phyloP scores from a whole-genome alignment of 2,797 vertebrate species.

The Chelon labrosus region DNA sequence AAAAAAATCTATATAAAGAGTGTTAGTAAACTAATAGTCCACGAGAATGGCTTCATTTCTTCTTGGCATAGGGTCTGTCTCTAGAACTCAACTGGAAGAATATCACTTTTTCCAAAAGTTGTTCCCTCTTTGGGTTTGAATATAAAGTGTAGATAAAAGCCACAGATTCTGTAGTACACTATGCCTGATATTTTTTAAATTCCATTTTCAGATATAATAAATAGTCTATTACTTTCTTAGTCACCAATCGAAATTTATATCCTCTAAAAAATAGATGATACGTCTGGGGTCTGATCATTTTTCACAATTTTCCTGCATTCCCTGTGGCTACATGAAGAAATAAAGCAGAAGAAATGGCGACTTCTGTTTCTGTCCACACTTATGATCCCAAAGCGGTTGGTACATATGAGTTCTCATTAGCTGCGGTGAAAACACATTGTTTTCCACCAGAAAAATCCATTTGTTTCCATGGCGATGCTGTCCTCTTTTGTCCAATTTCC shows the following conservation, averaged over 20 bases:
- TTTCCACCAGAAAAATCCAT: slow-evolving; percentile 69
- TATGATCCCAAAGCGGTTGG: slow-evolving; percentile 50
- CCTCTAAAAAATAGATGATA: slow-evolving; percentile 24
- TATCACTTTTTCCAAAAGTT: background rate
- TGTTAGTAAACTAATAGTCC: slow-evolving; percentile 7
- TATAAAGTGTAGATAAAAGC: too few species aligned
- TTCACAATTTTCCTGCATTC: slow-evolving; percentile 21
- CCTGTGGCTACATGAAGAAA: slow-evolving; percentile 31
- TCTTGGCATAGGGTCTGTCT: background rate
- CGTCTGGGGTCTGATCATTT: slow-evolving; percentile 17
- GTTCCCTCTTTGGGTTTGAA: too few species aligned
- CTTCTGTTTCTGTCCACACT: slow-evolving; percentile 36
- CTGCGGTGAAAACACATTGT: slow-evolving; percentile 64
- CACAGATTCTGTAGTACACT: background rate
- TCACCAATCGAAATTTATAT: background rate
- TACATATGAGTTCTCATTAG: slow-evolving; percentile 73
- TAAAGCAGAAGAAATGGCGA: slow-evolving; percentile 40
- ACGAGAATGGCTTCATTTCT: background rate
- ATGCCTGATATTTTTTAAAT: background rate
- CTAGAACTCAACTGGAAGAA: background rate
- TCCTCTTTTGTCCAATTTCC: slow-evolving; percentile 68
- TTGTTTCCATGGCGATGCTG: slow-evolving; percentile 73
- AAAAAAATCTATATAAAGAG: background rate
- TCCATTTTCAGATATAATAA: background rate
- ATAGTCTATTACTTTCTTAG: background rate